Evolutionary conservation across 2,888 invertebrate species (phyloP).

Genomic region (Epirrhoe alternata): DNA sequence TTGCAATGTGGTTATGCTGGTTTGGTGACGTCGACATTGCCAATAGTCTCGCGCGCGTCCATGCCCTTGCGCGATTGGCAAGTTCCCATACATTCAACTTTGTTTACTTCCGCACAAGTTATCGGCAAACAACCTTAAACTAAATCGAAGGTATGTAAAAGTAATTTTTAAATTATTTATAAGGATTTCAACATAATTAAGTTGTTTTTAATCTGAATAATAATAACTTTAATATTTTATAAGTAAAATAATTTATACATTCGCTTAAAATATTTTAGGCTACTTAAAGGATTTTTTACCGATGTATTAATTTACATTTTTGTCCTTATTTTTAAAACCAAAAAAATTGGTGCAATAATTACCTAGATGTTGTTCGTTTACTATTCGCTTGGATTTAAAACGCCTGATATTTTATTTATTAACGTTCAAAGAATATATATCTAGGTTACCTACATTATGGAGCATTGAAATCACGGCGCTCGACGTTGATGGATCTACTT

Average conservation of each 20-base stretch:
- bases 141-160: conserved; percentile 35
- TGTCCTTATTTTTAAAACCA: no score
- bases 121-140: conserved; percentile 30
- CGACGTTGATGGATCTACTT: conserved; percentile 13
- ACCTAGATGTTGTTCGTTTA: no score
- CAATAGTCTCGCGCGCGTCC: conserved; percentile 50
- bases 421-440: background rate
- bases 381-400: no score
- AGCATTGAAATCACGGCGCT: conserved; percentile 1
- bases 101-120: conserved; percentile 59
- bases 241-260: no score
- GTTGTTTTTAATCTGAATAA: no score
- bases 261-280: no score
- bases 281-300: no score
- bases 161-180: background rate
- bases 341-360: no score
- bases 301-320: no score
- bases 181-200: no score
- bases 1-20: conserved; percentile 63
- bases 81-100: conserved; percentile 62
- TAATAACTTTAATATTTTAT: no score
- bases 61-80: conserved; percentile 73
- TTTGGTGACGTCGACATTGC: conserved; percentile 60
- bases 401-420: no score
- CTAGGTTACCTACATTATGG: background rate